Percentiles rank a stretch among this genome's conserved stretches.
Evolutionary conservation across 2,113 vertebrate species (phyloP).

Genomic region (Eublepharis macularius): DNA sequence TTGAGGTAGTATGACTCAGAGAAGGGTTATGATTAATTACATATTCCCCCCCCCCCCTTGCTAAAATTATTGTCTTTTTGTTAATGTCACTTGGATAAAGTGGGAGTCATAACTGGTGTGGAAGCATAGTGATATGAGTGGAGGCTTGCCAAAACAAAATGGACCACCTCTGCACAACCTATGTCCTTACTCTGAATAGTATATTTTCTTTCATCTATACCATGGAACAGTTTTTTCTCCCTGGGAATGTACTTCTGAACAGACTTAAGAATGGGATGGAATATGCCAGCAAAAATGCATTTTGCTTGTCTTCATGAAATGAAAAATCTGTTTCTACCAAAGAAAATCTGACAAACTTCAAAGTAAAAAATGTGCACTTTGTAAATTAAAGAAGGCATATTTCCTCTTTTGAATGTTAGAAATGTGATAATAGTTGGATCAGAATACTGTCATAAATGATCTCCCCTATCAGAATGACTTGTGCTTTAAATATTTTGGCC

Average conservation of each 20-base stretch:
- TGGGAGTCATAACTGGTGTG: slow-evolving; percentile 13
- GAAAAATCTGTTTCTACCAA: slow-evolving; percentile 9
- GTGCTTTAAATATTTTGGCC: slow-evolving; percentile 50
- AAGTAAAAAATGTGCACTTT: not conserved
- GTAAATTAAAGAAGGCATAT: not conserved
- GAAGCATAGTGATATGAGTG: slow-evolving; percentile 17
- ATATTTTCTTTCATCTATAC: not conserved
- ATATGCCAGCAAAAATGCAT: not conserved
- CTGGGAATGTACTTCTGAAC: slow-evolving; percentile 20
- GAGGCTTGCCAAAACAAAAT: slow-evolving; percentile 19
- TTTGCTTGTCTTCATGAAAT: slow-evolving; percentile 34
- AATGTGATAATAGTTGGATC: not conserved
- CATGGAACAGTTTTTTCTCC: not conserved
- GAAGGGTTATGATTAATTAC: not conserved
- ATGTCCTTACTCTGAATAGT: slow-evolving; percentile 4
- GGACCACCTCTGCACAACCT: not conserved
- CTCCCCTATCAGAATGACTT: slow-evolving; percentile 20
- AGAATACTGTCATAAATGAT: slow-evolving; percentile 1
- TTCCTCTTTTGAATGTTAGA: not conserved
- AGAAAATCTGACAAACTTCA: not conserved
- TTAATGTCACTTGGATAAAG: not conserved
- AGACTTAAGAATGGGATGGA: not conserved
- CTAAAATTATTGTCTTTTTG: slow-evolving; percentile 34
- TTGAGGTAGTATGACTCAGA: slow-evolving; percentile 34
- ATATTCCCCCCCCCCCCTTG: too few species aligned